phyloP scores from a whole-genome alignment of 2,888 invertebrate species.

The Sussaba pulchella region DNA sequence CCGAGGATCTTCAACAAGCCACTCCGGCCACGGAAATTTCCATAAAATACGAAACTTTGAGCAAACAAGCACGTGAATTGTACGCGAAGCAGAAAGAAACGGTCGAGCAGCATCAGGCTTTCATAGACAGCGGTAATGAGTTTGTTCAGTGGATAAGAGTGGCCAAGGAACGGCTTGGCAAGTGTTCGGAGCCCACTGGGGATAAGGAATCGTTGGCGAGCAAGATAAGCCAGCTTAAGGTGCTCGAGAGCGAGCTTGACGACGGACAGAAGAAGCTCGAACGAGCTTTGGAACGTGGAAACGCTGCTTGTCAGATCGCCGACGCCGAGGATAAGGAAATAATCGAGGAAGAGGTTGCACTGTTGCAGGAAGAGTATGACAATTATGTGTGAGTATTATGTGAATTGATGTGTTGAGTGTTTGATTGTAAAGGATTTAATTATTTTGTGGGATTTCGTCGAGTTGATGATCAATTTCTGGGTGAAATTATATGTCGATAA shows the following conservation, averaged over 20 bases:
- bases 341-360: constrained; percentile 96
- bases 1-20: constrained; percentile 95
- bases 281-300: constrained; percentile 92
- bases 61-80: constrained; percentile 95
- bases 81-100: constrained; percentile 95
- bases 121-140: constrained; percentile 96
- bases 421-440: no score
- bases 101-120: constrained; percentile 95
- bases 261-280: constrained; percentile 94
- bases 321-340: constrained; percentile 95
- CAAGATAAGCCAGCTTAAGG: constrained; percentile 94
- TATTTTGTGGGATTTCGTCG: no score
- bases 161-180: constrained; percentile 95
- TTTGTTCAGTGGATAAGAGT: constrained; percentile 96
- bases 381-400: constrained; percentile 89
- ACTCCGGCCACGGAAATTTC: constrained; percentile 97
- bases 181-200: constrained; percentile 96
- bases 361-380: constrained; percentile 96
- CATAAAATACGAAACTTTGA: constrained; percentile 94
- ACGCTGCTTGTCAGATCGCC: constrained; percentile 93
- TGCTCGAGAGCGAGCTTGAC: constrained; percentile 92
- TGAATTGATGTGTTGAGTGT: no score
- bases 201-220: constrained; percentile 95
- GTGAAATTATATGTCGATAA: no score
- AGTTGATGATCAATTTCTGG: no score